Evolutionary conservation across 2,888 invertebrate genomes (phyloP), one percentile per base, ranked within the genome.

Genomic region (Balanococcus diminutus): DNA sequence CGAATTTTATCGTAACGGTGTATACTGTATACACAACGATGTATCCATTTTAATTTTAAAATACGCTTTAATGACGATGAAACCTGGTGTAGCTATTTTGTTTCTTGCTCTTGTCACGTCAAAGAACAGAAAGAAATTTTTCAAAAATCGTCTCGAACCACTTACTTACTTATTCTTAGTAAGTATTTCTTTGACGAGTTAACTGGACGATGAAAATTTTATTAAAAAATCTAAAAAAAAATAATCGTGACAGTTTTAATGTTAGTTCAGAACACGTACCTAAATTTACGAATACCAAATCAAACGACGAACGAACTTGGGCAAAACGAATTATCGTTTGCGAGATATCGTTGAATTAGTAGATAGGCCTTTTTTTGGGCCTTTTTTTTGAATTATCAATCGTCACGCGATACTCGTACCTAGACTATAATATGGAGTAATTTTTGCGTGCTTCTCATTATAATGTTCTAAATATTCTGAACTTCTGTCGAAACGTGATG

Each of bases 291-390:
- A 28, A 67, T 67, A 28, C 67, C 16, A 31, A 28, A 56, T 56
- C 56, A 56, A 67, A 67, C 28, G 67, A 67, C 25, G 67, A 67
- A 67, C 28, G 28, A 67, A 67, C 67, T 28, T 67, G 14, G 14
- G 2, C 67, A 28, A 67, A 67, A 67, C 67, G 67, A 67, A 67
- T 67, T 67, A 67, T 67, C 67, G 67, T 67, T 67, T 67, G 67
- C 28, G 28, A 67, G 67, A 67, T 67, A 67, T 28, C 67, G 28
- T 31, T 28, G 67, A 31, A 28, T 67, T 67, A 2, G 25, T 28
- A n/a, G n/a, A n/a, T n/a, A 67, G 67, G 67, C 67, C 28, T 67
- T 28, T 56, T 56, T 56, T 56, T 4, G 8, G 36, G 8, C 5
- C n/a, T 61, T 56, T 56, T 56, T 61, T 61, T 61, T 1, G 16